Evolutionary conservation across 2,888 invertebrate species (phyloP).

Genomic region (Agonopterix subpropinquella): DNA sequence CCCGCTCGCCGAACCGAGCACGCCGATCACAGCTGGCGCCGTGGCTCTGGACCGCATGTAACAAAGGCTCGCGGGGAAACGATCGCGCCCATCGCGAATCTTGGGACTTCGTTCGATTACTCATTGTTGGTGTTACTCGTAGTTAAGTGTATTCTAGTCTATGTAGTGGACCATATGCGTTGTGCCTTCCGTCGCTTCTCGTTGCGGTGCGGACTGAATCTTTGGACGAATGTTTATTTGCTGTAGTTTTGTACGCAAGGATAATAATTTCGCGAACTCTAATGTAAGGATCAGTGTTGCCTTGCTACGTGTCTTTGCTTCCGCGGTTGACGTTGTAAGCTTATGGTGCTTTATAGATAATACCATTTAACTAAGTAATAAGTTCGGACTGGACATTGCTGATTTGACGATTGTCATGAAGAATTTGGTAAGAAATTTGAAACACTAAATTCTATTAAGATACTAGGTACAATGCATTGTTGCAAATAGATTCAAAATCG

Average conservation of each 20-base stretch:
- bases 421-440: constrained; percentile 33
- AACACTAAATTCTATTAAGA: no score
- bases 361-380: constrained; percentile 22
- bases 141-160: constrained; percentile 44
- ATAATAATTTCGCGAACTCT: constrained; percentile 50
- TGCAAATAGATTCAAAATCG: no score
- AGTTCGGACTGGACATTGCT: constrained; percentile 18
- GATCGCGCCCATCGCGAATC: constrained; percentile 36
- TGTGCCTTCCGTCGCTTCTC: constrained; percentile 62
- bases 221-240: constrained; percentile 37
- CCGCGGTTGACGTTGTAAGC: constrained; percentile 61
- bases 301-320: constrained; percentile 74
- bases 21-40: constrained; percentile 69
- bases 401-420: constrained; percentile 28
- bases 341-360: constrained; percentile 62
- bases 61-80: constrained; percentile 54
- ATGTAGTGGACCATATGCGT: constrained; percentile 66
- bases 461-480: no score
- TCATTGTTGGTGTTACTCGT: constrained; percentile 47
- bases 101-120: constrained; percentile 37
- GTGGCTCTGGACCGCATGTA: constrained; percentile 55
- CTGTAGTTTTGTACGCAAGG: constrained; percentile 41
- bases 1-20: constrained; percentile 51
- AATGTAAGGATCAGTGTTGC: constrained; percentile 67
- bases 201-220: constrained; percentile 34